A percentile compares a stretch with the other conserved stretches of the same genome.
Evolutionary conservation across 1,140 invertebrate species (phyloP).

Genomic region (Bombus consobrinus): DNA sequence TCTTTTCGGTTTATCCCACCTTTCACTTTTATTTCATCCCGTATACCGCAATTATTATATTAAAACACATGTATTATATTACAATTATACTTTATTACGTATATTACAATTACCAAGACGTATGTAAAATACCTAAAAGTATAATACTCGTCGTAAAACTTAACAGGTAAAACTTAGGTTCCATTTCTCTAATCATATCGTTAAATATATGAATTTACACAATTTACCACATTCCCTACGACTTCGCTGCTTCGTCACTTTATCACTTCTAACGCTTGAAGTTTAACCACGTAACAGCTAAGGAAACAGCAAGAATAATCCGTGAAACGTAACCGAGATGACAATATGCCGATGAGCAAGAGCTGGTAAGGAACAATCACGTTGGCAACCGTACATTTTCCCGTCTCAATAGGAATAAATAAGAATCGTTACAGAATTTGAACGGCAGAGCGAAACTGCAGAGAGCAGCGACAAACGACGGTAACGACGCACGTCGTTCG

Average conservation of each 20-base stretch:
- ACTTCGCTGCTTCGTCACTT: too few species aligned
- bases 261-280: too few species aligned
- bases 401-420: slow-evolving; percentile 53
- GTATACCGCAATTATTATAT: background rate
- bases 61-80: too few species aligned
- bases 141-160: background rate
- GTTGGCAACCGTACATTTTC: background rate
- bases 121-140: background rate
- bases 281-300: too few species aligned
- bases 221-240: too few species aligned
- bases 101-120: background rate
- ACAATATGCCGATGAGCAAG: background rate
- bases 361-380: background rate
- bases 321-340: background rate
- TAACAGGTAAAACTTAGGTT: too few species aligned
- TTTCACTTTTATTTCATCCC: background rate
- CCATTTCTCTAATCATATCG: too few species aligned
- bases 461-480: slow-evolving; percentile 56
- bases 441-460: slow-evolving; percentile 13
- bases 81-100: background rate
- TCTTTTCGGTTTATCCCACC: background rate
- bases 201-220: too few species aligned
- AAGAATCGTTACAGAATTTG: slow-evolving; percentile 52
- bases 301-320: background rate
- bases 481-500: slow-evolving; percentile 54